These are phyloP conservation scores for Patagioenas fasciata DNA, from an alignment of 2,113 vertebrate genomes.

Conservation along the genomic window DNA sequence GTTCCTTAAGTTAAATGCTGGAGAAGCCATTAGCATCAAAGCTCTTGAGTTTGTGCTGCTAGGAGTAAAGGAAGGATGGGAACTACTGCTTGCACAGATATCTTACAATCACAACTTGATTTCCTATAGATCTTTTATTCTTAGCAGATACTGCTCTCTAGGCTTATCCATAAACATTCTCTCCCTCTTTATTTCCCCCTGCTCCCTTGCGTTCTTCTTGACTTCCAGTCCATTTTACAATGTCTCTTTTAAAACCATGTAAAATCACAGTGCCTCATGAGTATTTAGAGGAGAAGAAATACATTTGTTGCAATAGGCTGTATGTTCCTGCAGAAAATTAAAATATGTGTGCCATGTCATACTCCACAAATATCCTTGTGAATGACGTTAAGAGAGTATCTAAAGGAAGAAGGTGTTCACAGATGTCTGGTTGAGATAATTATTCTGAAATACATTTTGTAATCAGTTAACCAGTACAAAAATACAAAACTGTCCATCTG, in stretches of 20 bases:
- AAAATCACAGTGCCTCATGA: not conserved
- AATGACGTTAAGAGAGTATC: not conserved
- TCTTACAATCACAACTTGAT: not conserved
- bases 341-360: not conserved
- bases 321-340: not conserved
- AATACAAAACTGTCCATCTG: not conserved
- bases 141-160: not conserved
- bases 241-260: not conserved
- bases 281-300: not conserved
- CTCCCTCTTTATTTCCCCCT: not conserved
- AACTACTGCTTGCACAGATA: conserved; percentile 14
- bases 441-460: not conserved
- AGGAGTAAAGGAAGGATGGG: conserved; percentile 14
- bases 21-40: conserved; percentile 38
- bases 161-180: conserved; percentile 12
- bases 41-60: conserved; percentile 26
- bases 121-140: conserved; percentile 2
- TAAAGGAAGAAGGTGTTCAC: not conserved
- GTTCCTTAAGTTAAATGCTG: not conserved
- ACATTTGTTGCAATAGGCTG: not conserved
- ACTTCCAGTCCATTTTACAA: not conserved
- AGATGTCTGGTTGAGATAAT: not conserved
- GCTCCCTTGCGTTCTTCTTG: not conserved
- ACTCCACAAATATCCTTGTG: not conserved
- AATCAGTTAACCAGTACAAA: not conserved